phyloP scores from a whole-genome alignment of 2,888 invertebrate genomes.

The Malthinus seriepunctatus region DNA sequence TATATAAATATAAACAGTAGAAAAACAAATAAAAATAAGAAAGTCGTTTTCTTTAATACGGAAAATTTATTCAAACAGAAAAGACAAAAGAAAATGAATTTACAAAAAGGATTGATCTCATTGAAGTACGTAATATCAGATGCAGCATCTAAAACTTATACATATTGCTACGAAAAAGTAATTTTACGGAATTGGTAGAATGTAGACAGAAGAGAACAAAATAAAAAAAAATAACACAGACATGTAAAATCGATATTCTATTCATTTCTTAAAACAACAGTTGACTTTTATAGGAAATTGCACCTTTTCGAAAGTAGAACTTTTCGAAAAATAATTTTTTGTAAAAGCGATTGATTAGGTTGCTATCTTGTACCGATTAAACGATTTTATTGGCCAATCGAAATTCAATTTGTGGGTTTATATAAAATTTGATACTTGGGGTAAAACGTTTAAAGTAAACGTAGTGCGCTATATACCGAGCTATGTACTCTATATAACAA shows the following conservation, averaged over 20 bases:
- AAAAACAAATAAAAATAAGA: constrained; percentile 1
- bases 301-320: too few species aligned
- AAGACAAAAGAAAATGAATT: constrained; percentile 7
- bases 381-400: constrained; percentile 21
- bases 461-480: constrained; percentile 22
- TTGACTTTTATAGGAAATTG: constrained; percentile 3
- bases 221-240: constrained; percentile 28
- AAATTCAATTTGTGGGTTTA: constrained; percentile 14
- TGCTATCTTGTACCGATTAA: constrained; percentile 6
- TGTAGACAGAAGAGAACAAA: constrained; percentile 27
- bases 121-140: constrained; percentile 20
- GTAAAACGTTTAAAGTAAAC: constrained; percentile 25
- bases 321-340: constrained; percentile 1
- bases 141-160: constrained; percentile 15
- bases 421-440: constrained; percentile 14
- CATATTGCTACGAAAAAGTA: constrained; percentile 15
- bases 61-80: constrained; percentile 1
- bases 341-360: not conserved
- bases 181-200: constrained; percentile 22
- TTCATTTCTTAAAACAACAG: constrained; percentile 25
- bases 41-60: constrained; percentile 3
- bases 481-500: constrained; percentile 31
- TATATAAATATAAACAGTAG: not conserved
- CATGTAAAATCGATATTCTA: constrained; percentile 33
- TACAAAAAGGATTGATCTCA: constrained; percentile 18